phyloP scores from a whole-genome alignment of 2,888 invertebrate species.

The Troides helena region DNA sequence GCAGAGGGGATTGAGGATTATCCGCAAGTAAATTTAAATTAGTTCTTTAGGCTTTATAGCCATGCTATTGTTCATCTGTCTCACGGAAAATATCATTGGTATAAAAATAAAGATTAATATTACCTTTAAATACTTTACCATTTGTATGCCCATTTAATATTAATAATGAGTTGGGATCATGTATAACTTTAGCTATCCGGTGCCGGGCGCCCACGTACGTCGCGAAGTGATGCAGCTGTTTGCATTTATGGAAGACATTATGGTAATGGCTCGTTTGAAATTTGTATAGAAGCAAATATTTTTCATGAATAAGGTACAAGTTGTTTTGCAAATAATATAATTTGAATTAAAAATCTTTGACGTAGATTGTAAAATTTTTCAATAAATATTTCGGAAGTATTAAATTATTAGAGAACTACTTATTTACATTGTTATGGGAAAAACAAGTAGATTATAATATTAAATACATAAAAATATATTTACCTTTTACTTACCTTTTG shows the following conservation, averaged over 20 bases:
- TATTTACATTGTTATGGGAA: neutral
- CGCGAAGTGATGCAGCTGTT: conserved; percentile 28
- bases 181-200: conserved; percentile 20
- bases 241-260: conserved; percentile 35
- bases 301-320: conserved; percentile 44
- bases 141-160: conserved; percentile 4
- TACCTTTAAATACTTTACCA: conserved; percentile 8
- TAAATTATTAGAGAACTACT: neutral
- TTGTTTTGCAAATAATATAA: conserved; percentile 45
- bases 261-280: conserved; percentile 40
- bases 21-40: too few relatives aligned
- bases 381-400: neutral
- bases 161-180: conserved; percentile 13
- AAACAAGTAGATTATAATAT: neutral
- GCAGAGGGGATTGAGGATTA: too few relatives aligned
- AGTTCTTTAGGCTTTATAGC: neutral
- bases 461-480: neutral
- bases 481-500: too few relatives aligned
- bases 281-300: conserved; percentile 41
- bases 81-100: neutral
- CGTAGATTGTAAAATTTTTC: conserved; percentile 28
- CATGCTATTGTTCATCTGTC: neutral
- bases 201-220: conserved; percentile 11
- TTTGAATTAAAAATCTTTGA: conserved; percentile 44
- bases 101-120: neutral